Conservation (phyloP, 2,797 vertebrate genomes). For the Emys orbicularis region DNA sequence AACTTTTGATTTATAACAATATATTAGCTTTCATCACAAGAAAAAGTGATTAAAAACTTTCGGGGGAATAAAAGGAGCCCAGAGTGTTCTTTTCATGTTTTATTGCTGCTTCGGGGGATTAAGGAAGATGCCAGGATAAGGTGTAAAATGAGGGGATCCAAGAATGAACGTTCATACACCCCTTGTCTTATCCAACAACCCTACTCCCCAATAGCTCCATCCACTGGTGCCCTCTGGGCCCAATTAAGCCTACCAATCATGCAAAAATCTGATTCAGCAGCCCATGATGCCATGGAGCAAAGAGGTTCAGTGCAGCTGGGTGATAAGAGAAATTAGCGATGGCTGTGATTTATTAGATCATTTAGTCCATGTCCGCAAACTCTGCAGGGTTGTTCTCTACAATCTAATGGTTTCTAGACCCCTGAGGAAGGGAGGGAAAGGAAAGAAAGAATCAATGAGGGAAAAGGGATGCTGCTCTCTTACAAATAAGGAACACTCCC, state of each 20-base stretch:
- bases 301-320: background rate
- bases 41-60: background rate
- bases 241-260: slow-evolving; percentile 8
- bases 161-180: slow-evolving; percentile 60
- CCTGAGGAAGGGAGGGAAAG: background rate
- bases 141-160: slow-evolving; percentile 43
- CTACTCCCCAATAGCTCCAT: slow-evolving; percentile 68
- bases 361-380: background rate
- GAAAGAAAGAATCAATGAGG: background rate
- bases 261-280: background rate
- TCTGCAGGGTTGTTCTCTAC: background rate
- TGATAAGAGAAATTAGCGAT: background rate
- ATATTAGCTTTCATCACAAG: background rate
- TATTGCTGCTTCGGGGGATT: background rate
- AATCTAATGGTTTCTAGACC: background rate
- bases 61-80: background rate
- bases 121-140: slow-evolving; percentile 52
- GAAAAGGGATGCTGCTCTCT: background rate
- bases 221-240: slow-evolving; percentile 22
- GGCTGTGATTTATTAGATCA: background rate
- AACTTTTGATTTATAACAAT: background rate
- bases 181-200: slow-evolving; percentile 34
- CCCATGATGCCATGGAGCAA: background rate
- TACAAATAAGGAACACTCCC: background rate
- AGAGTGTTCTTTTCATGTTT: slow-evolving; percentile 53